Conservation (phyloP, 2,888 invertebrate genomes). For the Rhagium mordax region DNA sequence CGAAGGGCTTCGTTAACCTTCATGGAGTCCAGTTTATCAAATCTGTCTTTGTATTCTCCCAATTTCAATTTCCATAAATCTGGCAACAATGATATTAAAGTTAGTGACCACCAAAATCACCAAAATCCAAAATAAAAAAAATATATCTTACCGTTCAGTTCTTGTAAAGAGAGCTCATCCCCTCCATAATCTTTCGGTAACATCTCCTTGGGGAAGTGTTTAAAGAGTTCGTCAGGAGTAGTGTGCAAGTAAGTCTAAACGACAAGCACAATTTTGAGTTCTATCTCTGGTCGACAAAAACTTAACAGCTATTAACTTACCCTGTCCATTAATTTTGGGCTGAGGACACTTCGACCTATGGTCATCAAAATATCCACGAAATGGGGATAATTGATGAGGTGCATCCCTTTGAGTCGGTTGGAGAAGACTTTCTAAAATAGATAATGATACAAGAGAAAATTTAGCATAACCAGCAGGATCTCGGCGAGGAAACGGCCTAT, state of each 20-base stretch:
- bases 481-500: background rate
- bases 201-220: slow-evolving; percentile 49
- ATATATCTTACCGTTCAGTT: slow-evolving; percentile 71
- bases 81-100: too few relatives aligned
- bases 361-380: slow-evolving; percentile 30
- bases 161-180: slow-evolving; percentile 69
- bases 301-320: too few relatives aligned
- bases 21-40: slow-evolving; percentile 44
- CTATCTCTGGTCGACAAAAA: background rate
- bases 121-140: too few relatives aligned
- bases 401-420: slow-evolving; percentile 28
- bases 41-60: slow-evolving; percentile 44
- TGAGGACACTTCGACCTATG: slow-evolving; percentile 30
- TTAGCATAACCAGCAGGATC: too few relatives aligned
- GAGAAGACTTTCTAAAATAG: slow-evolving; percentile 37
- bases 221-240: slow-evolving; percentile 41
- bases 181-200: slow-evolving; percentile 59
- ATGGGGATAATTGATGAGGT: slow-evolving; percentile 35
- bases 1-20: slow-evolving; percentile 46
- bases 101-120: too few relatives aligned
- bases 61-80: slow-evolving; percentile 48
- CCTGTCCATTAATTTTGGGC: slow-evolving; percentile 33
- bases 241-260: slow-evolving; percentile 55
- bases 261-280: background rate
- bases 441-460: too few relatives aligned